Conservation (phyloP, 35 echinoderm and acorn worm species). For the Diadema setosum region DNA sequence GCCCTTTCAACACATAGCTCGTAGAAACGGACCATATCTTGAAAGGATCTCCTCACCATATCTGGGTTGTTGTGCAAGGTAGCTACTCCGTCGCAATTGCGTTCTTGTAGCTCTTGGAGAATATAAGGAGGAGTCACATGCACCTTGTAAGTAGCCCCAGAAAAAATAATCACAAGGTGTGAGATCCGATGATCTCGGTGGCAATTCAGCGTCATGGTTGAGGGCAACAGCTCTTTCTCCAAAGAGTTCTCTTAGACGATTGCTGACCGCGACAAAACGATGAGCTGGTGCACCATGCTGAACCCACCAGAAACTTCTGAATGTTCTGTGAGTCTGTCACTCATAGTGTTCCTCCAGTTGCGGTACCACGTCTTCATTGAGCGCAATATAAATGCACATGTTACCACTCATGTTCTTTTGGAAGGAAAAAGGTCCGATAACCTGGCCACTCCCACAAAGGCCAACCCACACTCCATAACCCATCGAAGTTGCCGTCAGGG, state of each 20-base stretch:
- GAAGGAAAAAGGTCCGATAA: background rate
- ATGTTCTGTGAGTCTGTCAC: background rate
- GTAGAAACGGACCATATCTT: too few relatives aligned
- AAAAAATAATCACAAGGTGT: too few relatives aligned
- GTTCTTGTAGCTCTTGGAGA: too few relatives aligned
- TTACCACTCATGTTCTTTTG: background rate
- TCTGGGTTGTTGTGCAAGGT: background rate
- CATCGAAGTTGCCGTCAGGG: background rate
- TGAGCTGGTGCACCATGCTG: conserved; percentile 7
- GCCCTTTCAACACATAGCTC: too few relatives aligned
- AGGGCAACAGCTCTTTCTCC: too few relatives aligned
- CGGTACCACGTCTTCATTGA: background rate
- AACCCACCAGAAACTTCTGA: background rate
- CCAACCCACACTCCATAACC: background rate
- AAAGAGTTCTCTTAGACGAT: background rate
- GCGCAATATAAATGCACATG: background rate
- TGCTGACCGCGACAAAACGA: conserved; percentile 5
- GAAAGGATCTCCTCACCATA: background rate
- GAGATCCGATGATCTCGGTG: too few relatives aligned
- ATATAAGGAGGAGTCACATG: too few relatives aligned
- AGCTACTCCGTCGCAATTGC: background rate
- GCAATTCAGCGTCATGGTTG: too few relatives aligned
- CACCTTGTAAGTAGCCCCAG: too few relatives aligned
- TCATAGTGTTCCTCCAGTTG: background rate
- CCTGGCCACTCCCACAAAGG: background rate